Percentiles rank a stretch among this genome's conserved stretches.
These are phyloP conservation scores for Ochropacha duplaris DNA, from an alignment of 2,888 invertebrate genomes.

Conservation along the genomic window DNA sequence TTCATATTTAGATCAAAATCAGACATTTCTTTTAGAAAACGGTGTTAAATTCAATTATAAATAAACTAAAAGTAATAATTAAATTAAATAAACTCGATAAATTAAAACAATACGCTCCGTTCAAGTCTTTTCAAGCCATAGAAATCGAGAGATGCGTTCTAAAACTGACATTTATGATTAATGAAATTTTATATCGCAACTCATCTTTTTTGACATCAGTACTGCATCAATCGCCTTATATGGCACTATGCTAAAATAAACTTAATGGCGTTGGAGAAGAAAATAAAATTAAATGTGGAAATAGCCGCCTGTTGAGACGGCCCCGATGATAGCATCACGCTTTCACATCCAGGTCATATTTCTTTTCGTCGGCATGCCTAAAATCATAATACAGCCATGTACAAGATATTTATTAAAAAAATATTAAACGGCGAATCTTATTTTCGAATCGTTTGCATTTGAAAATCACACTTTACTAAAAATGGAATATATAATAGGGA, in stretches of 20 bases:
- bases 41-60: not conserved
- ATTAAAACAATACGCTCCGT: not conserved
- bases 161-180: not conserved
- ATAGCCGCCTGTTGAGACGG: conserved; percentile 18
- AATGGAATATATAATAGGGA: too few species aligned
- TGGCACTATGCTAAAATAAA: conserved; percentile 7
- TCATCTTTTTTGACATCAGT: not conserved
- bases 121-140: not conserved
- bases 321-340: conserved; percentile 50
- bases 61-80: not conserved
- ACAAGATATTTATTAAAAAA: conserved; percentile 10
- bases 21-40: not conserved
- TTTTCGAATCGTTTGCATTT: not conserved
- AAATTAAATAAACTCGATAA: not conserved
- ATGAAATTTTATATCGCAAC: not conserved
- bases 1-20: not conserved
- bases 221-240: not conserved
- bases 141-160: not conserved
- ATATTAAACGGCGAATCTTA: conserved; percentile 25
- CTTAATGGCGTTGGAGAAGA: conserved; percentile 3
- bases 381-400: conserved; percentile 40
- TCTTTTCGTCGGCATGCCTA: conserved; percentile 75
- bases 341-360: conserved; percentile 71
- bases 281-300: not conserved
- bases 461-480: too few species aligned